Conservation (phyloP, 2,888 invertebrate genomes). For the Asteroscopus sphinx region DNA sequence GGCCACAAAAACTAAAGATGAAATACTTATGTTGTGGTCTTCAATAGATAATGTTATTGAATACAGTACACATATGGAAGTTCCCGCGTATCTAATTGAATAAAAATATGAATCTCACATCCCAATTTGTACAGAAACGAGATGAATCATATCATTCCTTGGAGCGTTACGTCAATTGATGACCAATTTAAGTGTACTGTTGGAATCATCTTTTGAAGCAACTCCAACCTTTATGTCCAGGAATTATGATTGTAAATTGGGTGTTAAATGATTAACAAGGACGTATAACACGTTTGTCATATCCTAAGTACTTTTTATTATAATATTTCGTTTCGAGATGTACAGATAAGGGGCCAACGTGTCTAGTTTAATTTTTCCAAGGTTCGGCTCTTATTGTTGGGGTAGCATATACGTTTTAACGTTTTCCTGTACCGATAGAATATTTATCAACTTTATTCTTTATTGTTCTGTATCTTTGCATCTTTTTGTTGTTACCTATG, state of each 20-base stretch:
- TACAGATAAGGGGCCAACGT: conserved; percentile 76
- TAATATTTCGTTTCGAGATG: conserved; percentile 81
- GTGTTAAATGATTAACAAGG: conserved; percentile 53
- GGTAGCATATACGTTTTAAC: conserved; percentile 73
- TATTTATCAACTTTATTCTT: conserved; percentile 63
- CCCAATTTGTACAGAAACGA: conserved; percentile 80
- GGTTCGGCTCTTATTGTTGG: conserved; percentile 78
- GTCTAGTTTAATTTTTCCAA: conserved; percentile 78
- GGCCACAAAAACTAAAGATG: conserved; percentile 58
- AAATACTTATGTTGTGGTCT: conserved; percentile 37
- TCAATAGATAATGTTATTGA: conserved; percentile 65
- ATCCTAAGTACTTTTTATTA: conserved; percentile 80
- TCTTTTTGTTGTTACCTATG: conserved; percentile 64
- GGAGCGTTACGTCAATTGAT: conserved; percentile 76
- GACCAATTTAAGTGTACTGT: conserved; percentile 65
- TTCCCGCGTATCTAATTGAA: conserved; percentile 82
- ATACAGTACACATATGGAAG: conserved; percentile 74
- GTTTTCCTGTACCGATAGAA: conserved; percentile 80
- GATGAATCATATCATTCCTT: conserved; percentile 82
- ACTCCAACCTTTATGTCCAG: conserved; percentile 66
- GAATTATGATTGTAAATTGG: conserved; percentile 68
- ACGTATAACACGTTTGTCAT: conserved; percentile 56
- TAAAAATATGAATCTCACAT: conserved; percentile 82
- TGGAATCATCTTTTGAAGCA: conserved; percentile 54
- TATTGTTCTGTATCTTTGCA: conserved; percentile 67